These are phyloP conservation scores for Rhinopomastus cyanomelas DNA, from an alignment of 2,113 vertebrate species.

Conservation along the genomic window DNA sequence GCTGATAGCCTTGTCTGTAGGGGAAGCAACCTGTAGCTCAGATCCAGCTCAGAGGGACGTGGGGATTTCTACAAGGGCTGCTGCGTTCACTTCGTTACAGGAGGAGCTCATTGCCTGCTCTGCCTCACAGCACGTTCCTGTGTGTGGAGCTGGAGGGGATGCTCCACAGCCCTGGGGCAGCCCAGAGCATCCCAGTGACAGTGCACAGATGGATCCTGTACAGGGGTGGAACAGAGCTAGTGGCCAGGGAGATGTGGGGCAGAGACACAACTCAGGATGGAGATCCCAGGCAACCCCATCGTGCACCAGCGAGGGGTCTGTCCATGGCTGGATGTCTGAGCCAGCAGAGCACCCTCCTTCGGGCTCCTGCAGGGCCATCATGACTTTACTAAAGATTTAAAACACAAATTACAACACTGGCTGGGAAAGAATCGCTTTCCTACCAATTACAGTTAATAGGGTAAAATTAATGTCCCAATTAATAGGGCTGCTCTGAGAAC, in stretches of 20 bases:
- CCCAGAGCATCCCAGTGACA: accelerated
- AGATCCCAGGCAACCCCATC: accelerated
- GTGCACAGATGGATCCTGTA: neutral
- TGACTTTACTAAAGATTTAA: slow-evolving; percentile 68
- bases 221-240: neutral
- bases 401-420: slow-evolving; percentile 65
- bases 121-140: accelerated
- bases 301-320: accelerated
- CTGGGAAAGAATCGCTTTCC: slow-evolving; percentile 65
- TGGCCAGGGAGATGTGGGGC: neutral
- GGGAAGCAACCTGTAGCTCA: neutral
- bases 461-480: slow-evolving; percentile 81
- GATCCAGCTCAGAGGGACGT: neutral
- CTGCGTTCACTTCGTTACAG: neutral
- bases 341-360: neutral
- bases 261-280: accelerated
- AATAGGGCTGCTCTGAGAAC: slow-evolving; percentile 69
- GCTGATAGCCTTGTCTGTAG: neutral
- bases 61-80: neutral
- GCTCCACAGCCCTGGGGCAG: neutral
- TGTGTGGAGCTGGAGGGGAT: neutral
- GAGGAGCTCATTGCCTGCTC: neutral
- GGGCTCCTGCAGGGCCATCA: neutral
- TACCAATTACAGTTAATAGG: slow-evolving; percentile 77
- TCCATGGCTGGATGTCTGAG: accelerated